A percentile compares a stretch with the other conserved stretches of the same genome.
These are phyloP conservation scores for Heliconius aoede DNA, from an alignment of 2,888 invertebrate species.

Conservation along the genomic window DNA sequence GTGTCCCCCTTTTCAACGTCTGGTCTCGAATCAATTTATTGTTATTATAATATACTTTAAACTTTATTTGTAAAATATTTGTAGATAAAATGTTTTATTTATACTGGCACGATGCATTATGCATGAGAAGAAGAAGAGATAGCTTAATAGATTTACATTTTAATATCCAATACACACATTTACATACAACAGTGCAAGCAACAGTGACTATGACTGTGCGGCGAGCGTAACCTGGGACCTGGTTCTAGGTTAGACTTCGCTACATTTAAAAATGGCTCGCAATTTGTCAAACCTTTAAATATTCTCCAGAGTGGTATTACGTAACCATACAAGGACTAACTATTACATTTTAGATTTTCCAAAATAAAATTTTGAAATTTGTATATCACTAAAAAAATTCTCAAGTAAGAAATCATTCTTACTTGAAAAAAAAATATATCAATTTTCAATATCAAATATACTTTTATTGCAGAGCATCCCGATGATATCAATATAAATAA, in stretches of 20 bases:
- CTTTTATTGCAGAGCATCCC: no score
- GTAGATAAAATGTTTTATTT: not conserved
- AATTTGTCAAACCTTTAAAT: not conserved
- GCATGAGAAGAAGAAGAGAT: constrained; percentile 28
- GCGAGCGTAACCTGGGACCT: not conserved
- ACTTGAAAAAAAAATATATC: no score
- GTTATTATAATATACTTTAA: constrained; percentile 6
- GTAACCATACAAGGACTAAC: no score
- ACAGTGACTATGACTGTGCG: not conserved
- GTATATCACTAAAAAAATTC: no score
- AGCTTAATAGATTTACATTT: constrained; percentile 27
- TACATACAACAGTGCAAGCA: constrained; percentile 22
- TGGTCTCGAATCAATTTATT: not conserved
- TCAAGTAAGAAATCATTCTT: no score
- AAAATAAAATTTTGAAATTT: no score
- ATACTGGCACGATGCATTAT: constrained; percentile 3
- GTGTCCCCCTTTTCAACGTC: no score
- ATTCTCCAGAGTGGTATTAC: not conserved
- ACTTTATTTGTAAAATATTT: not conserved
- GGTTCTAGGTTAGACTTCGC: not conserved
- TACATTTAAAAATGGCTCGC: not conserved
- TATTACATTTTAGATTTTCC: no score
- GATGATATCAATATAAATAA: no score
- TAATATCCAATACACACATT: constrained; percentile 18
- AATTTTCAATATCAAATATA: no score